A percentile compares a stretch with the other conserved stretches of the same genome.
These are phyloP conservation scores for Lepilemur septentrionalis DNA, from an alignment of 2,797 vertebrate species.

Conservation along the genomic window DNA sequence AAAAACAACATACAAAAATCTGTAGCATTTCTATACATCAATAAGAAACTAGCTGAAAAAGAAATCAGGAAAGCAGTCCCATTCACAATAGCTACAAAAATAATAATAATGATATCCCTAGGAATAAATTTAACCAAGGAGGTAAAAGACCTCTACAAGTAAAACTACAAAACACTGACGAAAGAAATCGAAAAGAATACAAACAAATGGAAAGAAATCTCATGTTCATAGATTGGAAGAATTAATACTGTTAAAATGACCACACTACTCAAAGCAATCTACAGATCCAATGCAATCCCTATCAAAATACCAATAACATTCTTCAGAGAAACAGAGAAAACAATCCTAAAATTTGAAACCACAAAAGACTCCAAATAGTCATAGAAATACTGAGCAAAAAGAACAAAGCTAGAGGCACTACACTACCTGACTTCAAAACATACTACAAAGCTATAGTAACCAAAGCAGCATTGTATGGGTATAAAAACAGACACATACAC, in stretches of 20 bases:
- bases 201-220: background rate
- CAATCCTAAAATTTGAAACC: background rate
- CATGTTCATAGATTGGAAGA: background rate
- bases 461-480: background rate
- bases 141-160: background rate
- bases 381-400: background rate
- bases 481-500: background rate
- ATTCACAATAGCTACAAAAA: background rate
- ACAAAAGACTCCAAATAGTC: background rate
- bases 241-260: background rate
- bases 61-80: background rate
- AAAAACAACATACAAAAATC: background rate
- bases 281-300: background rate
- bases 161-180: background rate
- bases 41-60: background rate
- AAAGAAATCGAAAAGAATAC: background rate
- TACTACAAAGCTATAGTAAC: background rate
- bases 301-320: background rate
- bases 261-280: background rate
- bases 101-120: background rate
- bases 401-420: background rate
- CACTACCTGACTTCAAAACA: background rate
- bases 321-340: background rate
- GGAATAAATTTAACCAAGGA: background rate
- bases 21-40: background rate